A percentile compares a stretch with the other conserved stretches of the same genome.
Conservation (phyloP, 2,888 invertebrate species). For the Lymantria dispar region DNA sequence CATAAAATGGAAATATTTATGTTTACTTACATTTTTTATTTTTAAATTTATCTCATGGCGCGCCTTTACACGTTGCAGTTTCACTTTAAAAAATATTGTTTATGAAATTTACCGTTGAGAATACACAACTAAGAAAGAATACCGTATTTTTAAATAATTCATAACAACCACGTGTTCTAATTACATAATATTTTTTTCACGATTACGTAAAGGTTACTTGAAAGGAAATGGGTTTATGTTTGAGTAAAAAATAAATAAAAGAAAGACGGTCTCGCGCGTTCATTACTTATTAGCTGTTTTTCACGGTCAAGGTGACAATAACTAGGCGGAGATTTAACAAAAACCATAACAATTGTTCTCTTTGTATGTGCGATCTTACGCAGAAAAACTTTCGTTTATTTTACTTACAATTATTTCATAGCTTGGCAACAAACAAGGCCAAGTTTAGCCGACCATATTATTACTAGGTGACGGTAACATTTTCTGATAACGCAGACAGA, state of each 20-base stretch:
- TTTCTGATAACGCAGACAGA: neutral
- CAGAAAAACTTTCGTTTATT: neutral
- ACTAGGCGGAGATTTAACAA: conserved; percentile 2
- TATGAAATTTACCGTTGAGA: neutral
- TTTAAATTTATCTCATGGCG: too few species aligned
- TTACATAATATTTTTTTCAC: conserved; percentile 13
- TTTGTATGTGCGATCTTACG: neutral
- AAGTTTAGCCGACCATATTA: neutral
- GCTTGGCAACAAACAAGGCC: neutral
- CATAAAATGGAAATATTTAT: too few species aligned
- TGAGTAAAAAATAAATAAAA: conserved; percentile 22
- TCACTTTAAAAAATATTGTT: too few species aligned
- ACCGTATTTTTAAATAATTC: neutral
- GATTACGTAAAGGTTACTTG: conserved; percentile 16
- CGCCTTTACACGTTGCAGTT: too few species aligned
- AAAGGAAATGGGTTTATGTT: conserved; percentile 20
- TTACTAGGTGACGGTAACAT: too few species aligned
- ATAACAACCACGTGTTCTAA: conserved; percentile 5
- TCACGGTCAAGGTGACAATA: conserved; percentile 20
- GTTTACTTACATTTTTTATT: too few species aligned
- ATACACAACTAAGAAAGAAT: neutral
- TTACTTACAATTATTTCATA: neutral
- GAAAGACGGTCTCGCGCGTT: conserved; percentile 7
- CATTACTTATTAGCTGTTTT: neutral
- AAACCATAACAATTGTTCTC: conserved; percentile 5